Evolutionary conservation across 1,140 invertebrate species (phyloP).

Genomic region (Eufriesea mexicana): DNA sequence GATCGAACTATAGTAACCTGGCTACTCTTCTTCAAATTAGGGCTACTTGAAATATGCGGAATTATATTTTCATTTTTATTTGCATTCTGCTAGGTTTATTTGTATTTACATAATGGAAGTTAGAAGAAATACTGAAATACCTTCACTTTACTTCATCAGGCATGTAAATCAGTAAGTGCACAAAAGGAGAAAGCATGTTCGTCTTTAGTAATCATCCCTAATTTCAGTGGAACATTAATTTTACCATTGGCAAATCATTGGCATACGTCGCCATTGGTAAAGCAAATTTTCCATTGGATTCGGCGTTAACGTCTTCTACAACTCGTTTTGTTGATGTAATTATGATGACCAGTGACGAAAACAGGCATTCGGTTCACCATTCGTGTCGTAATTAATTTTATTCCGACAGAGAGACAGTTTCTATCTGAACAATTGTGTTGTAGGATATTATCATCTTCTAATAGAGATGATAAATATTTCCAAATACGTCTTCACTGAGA

Average conservation of each 20-base stretch:
- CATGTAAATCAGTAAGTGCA: not conserved
- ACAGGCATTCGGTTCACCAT: not conserved
- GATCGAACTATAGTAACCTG: not conserved
- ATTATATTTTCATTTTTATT: not conserved
- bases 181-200: not conserved
- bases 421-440: not conserved
- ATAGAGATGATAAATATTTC: not conserved
- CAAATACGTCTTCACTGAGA: not conserved
- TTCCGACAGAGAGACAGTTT: not conserved
- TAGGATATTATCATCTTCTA: not conserved
- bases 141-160: not conserved
- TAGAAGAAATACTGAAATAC: not conserved
- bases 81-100: not conserved
- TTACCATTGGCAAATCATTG: conserved; percentile 26
- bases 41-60: not conserved
- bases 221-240: conserved; percentile 20
- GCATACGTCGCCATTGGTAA: not conserved
- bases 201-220: conserved; percentile 14
- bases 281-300: conserved; percentile 17
- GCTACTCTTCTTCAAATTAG: rapidly evolving
- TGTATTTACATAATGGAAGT: not conserved
- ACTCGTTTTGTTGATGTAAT: conserved; percentile 15
- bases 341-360: conserved; percentile 27
- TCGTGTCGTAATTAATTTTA: not conserved
- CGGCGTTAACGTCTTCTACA: not conserved